phyloP scores from a whole-genome alignment of 1,140 invertebrate genomes.

The Matsumurasca onukii region DNA sequence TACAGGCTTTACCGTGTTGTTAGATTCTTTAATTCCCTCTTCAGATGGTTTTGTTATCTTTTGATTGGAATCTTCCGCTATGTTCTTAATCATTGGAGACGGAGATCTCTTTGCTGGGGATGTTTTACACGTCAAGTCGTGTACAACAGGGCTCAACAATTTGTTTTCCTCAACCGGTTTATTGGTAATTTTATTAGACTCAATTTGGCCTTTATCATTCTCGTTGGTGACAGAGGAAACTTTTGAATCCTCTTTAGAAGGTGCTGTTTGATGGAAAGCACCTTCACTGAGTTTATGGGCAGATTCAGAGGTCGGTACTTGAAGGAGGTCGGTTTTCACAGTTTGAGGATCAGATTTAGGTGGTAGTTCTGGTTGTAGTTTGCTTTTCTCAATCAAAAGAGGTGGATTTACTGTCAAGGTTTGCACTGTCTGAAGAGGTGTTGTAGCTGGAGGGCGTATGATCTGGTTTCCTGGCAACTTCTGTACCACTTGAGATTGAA shows the following conservation, averaged over 20 bases:
- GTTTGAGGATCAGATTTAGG: no score
- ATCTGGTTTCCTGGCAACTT: background rate
- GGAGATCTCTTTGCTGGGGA: conserved; percentile 25
- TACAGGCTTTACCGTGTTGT: conserved; percentile 31
- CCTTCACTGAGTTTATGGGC: background rate
- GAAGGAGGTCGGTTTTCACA: background rate
- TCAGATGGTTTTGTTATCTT: conserved; percentile 31
- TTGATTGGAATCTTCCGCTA: no score
- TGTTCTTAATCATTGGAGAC: no score
- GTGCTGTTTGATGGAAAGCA: background rate
- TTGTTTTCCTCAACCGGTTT: conserved; percentile 30
- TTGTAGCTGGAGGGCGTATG: conserved; percentile 13
- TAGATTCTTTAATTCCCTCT: conserved; percentile 35
- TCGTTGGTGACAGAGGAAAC: no score
- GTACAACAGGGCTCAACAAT: conserved; percentile 38
- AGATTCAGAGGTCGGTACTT: background rate
- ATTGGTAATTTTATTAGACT: conserved; percentile 26
- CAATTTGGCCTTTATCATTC: no score
- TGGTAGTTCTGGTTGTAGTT: background rate
- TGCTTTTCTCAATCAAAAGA: conserved; percentile 13
- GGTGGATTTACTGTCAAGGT: conserved; percentile 9
- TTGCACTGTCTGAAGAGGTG: conserved; percentile 15
- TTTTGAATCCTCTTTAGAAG: conserved; percentile 2
- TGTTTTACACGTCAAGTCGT: conserved; percentile 36
- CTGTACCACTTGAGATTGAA: conserved; percentile 15